phyloP scores from a whole-genome alignment of 2,888 invertebrate species.

The Polyommatus icarus region DNA sequence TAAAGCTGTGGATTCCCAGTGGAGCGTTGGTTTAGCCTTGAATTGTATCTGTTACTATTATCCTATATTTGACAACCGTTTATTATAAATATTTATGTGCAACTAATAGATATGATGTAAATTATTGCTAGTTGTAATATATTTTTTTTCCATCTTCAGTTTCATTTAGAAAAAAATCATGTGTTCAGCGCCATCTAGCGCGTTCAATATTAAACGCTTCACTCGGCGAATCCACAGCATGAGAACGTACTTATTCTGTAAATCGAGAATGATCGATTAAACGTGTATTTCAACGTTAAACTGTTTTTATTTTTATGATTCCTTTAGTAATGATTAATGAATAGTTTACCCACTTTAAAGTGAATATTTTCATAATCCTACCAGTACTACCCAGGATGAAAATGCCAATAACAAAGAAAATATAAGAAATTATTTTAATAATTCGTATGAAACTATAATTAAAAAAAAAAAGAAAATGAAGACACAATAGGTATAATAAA shows the following conservation, averaged over 20 bases:
- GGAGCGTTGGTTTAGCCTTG: background rate
- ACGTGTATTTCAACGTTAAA: slow-evolving; percentile 53
- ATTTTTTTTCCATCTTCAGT: background rate
- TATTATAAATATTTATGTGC: background rate
- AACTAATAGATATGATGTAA: background rate
- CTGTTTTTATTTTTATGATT: slow-evolving; percentile 38
- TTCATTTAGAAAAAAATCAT: background rate
- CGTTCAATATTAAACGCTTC: background rate
- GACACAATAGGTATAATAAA: background rate
- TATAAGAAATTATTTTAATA: no score
- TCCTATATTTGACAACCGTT: background rate
- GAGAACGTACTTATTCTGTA: slow-evolving; percentile 31
- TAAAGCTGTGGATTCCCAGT: slow-evolving; percentile 25
- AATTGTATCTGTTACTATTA: background rate
- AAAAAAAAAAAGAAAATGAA: background rate
- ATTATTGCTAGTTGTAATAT: background rate
- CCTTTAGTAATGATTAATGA: background rate
- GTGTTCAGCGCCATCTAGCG: slow-evolving; percentile 1
- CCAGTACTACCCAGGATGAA: background rate
- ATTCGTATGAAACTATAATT: background rate
- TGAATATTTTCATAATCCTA: background rate
- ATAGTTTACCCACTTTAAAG: background rate
- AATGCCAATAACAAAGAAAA: background rate
- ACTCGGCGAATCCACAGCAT: slow-evolving; percentile 22
- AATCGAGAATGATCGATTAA: slow-evolving; percentile 55